These are phyloP conservation scores for Palythoa grandiflora DNA, from an alignment of 92 coral and sea anemone genomes.

Conservation along the genomic window DNA sequence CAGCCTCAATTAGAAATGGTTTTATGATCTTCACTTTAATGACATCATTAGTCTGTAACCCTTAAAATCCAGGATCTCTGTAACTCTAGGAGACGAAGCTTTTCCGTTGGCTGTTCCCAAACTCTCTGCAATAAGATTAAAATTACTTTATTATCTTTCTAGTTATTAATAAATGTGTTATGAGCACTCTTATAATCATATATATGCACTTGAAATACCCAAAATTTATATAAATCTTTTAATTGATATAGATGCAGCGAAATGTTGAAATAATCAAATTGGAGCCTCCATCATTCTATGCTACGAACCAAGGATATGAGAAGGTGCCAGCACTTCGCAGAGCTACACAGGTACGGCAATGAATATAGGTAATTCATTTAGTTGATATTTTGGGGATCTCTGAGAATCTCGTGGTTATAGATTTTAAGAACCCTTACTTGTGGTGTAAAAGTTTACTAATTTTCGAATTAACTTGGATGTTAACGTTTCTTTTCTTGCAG, in stretches of 20 bases:
- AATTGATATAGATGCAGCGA: constrained; percentile 55
- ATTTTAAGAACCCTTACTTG: neutral
- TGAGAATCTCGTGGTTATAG: neutral
- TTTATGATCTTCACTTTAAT: too few species aligned
- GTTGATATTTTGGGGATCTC: neutral
- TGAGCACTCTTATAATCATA: neutral
- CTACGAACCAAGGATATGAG: constrained; percentile 35
- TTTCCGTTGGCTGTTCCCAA: too few species aligned
- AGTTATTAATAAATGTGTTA: neutral
- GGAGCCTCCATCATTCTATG: constrained; percentile 83
- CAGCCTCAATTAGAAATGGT: too few species aligned
- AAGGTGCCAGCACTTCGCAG: constrained; percentile 27
- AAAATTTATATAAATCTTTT: neutral
- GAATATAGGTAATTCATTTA: neutral
- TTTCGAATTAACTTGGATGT: neutral
- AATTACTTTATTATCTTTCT: too few species aligned
- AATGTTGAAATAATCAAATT: constrained; percentile 66
- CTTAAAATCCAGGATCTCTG: too few species aligned
- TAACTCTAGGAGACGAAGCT: too few species aligned
- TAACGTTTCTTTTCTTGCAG: neutral
- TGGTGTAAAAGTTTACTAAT: neutral
- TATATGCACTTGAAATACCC: neutral
- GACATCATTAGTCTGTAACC: too few species aligned
- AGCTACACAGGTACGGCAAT: neutral
- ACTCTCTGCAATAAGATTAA: too few species aligned